phyloP scores from a whole-genome alignment of 2,888 invertebrate species.

The Gasteruption jaculator region DNA sequence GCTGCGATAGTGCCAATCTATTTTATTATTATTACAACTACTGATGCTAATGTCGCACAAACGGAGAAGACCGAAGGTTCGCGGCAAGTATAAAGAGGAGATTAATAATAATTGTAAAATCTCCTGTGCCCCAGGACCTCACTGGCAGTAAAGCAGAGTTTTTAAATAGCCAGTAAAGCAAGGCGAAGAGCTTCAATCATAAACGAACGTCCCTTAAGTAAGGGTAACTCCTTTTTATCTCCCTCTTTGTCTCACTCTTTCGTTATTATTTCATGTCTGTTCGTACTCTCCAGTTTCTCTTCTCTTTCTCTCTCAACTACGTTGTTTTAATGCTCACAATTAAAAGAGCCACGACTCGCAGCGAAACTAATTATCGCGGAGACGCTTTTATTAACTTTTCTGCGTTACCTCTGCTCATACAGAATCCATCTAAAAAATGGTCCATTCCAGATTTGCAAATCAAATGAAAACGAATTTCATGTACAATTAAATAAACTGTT shows the following conservation, averaged over 20 bases:
- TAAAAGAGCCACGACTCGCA: conserved; percentile 33
- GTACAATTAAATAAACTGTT: no score
- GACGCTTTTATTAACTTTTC: conserved; percentile 38
- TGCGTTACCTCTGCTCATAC: no score
- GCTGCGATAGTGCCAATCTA: no score
- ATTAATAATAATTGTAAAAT: conserved; percentile 31
- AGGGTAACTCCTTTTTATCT: conserved; percentile 25
- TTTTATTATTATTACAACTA: no score
- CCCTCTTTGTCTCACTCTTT: conserved; percentile 37
- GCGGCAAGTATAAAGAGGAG: no score
- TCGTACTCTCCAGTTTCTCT: conserved; percentile 20
- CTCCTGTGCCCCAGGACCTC: conserved; percentile 25
- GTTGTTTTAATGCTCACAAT: conserved; percentile 42
- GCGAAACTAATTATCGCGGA: conserved; percentile 41
- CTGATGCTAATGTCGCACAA: no score
- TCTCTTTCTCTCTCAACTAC: conserved; percentile 9
- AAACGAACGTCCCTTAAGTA: conserved; percentile 39
- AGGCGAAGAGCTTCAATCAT: conserved; percentile 37
- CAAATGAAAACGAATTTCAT: no score
- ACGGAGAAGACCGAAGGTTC: no score
- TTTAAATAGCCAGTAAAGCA: conserved; percentile 35
- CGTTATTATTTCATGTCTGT: conserved; percentile 35
- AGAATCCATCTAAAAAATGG: no score
- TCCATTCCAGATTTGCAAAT: no score
- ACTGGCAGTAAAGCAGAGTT: conserved; percentile 34